Base-by-base conservation (phyloP, 2,797 vertebrate species). In the Oophaga sylvatica region DNA sequence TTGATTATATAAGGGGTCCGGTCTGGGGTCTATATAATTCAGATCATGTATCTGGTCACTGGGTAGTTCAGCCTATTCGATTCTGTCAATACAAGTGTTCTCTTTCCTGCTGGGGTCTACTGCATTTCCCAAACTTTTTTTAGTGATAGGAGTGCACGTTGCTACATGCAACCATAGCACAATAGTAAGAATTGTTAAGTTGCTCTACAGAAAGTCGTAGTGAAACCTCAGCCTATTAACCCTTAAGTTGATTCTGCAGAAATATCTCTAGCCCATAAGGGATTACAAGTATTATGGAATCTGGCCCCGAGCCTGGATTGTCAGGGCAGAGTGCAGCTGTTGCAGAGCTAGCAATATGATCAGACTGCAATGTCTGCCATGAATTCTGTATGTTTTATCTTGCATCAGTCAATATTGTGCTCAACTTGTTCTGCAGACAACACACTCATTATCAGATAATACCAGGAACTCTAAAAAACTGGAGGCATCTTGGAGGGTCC, bases 251-350 rank as follows among this genome's bases (percentile, higher is more conserved):
- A 70, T 70, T 31, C 67, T 3, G 17, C 8, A 53, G 22, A 20
- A 65, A 82, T 82, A 13, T 48, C 80, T 70, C 45, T n/a, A n/a
- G 20, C 41, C 20, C 41, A 48, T 48, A 67, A 68, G 45, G n/a
- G 63, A 56, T 82, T 26, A 81, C 62, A 45, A 70, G 31, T 82
- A 35, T 71, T 29, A 68, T 73, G 70, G 70, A 41, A 45, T 20
- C 16, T 83, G 81, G 45, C 67, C 29, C 81, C 57, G 9, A 5
- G 16, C 48, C 56, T 29, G 63, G 63, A 56, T 81, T 81, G 62
- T 63, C 80, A 67, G 63, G 80, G 22, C 63, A 65, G 13, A 26
- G 45, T 31, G 65, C 81, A 83, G 65, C 67, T 71, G 81, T 83
- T 83, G 81, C 35, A 48, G 81, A 71, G 31, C 57, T 35, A 73